Percentiles rank a stretch among this genome's conserved stretches.
Evolutionary conservation across 1,140 invertebrate species (phyloP).

Genomic region (Lysiphlebus fabarum): DNA sequence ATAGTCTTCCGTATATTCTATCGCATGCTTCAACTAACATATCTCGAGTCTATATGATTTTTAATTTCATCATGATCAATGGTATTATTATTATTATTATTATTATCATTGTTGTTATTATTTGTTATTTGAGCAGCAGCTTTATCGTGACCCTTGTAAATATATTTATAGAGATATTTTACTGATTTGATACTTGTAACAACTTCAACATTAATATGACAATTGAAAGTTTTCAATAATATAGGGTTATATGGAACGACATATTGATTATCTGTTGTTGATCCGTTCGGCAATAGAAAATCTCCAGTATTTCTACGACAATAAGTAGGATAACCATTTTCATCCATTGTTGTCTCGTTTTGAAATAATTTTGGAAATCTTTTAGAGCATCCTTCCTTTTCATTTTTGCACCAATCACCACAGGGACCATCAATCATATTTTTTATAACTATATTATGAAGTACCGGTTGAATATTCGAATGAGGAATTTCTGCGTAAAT

Average conservation of each 20-base stretch:
- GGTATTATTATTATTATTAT: not conserved
- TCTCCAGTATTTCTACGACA: conserved; percentile 14
- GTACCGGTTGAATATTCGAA: conserved; percentile 18
- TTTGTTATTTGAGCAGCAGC: not conserved
- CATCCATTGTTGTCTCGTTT: conserved; percentile 33
- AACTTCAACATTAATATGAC: conserved; percentile 21
- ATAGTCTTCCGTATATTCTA: conserved; percentile 10
- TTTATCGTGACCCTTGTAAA: conserved; percentile 15
- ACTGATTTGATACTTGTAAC: conserved; percentile 15
- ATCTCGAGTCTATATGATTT: conserved; percentile 4
- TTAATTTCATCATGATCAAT: conserved; percentile 13
- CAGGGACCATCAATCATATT: conserved; percentile 40
- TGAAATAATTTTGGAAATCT: conserved; percentile 39
- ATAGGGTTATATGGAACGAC: conserved; percentile 20
- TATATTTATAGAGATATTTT: conserved; percentile 19
- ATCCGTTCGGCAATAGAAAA: not conserved
- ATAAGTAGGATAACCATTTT: conserved; percentile 35
- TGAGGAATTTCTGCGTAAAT: conserved; percentile 29
- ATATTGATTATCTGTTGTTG: conserved; percentile 11
- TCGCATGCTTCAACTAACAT: not conserved
- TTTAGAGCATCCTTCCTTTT: conserved; percentile 27
- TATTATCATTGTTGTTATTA: not conserved
- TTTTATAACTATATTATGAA: conserved; percentile 22
- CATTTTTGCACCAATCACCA: conserved; percentile 29
- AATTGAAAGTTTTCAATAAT: conserved; percentile 17